Conservation (phyloP, 2,113 vertebrate genomes). For the mouse (Mus musculus) region GRCm39 chr3:80969001-80969500, state of each 20-base stretch:
- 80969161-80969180: background rate
- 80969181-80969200: background rate
- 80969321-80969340: background rate
- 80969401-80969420: background rate
- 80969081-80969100: background rate
- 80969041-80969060: background rate
- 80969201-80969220: background rate
- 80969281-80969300: background rate
- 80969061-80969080: background rate
- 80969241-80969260: background rate
- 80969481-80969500: background rate
- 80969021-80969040: background rate
- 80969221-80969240: background rate
- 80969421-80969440: too few species aligned
- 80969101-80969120: background rate
- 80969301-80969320: background rate
- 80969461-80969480: background rate
- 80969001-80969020: too few species aligned
- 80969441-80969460: background rate
- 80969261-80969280: background rate
- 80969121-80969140: background rate
- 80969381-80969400: too few species aligned
- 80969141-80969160: accelerated
- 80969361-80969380: background rate
- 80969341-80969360: background rate